Evolutionary conservation across 23 tunicate genomes (phyloP), one percentile per base, ranked within the genome.

Genomic region (Corella eumyota): DNA sequence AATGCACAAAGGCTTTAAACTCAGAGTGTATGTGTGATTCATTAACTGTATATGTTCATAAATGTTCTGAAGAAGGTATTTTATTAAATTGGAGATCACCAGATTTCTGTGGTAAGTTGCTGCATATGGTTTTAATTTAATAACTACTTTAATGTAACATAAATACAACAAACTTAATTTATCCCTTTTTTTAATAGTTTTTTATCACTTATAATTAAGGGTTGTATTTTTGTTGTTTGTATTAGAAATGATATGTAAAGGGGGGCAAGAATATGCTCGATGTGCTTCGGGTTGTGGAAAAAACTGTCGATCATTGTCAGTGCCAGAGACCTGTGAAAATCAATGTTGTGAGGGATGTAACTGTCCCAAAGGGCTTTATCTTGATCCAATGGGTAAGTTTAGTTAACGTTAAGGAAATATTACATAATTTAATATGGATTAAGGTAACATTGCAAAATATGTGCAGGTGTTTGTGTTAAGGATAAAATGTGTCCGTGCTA

Each of bases 261-360:
- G 74, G 6, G 83, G 83, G 6, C 66, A 67, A 35, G 56, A 25
- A 6, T 76, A 51, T 37, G 56, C 67, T 30, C 25, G 32, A 30
- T 76, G 83, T 47, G 63, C 74, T 5, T 58, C 31, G 50, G 68
- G 75, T 3, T 76, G 83, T 50, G 68, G 61, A 29, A 56, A 60
- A 25, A 44, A 47, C 25, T 76, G 83, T 50, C 57, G 74, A 33
- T 76, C 83, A 6, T 50, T 76, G 3, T 76, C 83, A 0, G 48
- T 59, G 37, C 68, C 74, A n/a, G 83, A 76, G 54, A 32, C 35
- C 4, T 76, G 83, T 28, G 59, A 60, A 17, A 22, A 30, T 2
- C 71, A 28, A 0, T 76, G 83, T 46, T 74, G 58, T 25, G 83
- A 76, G 58, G 83, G 83, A 20, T 76, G 83, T 34, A 76, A 76